Percentiles rank a stretch among this genome's conserved stretches.
phyloP scores from a whole-genome alignment of 2,797 vertebrate species.

The Thripadectes ignobilis region DNA sequence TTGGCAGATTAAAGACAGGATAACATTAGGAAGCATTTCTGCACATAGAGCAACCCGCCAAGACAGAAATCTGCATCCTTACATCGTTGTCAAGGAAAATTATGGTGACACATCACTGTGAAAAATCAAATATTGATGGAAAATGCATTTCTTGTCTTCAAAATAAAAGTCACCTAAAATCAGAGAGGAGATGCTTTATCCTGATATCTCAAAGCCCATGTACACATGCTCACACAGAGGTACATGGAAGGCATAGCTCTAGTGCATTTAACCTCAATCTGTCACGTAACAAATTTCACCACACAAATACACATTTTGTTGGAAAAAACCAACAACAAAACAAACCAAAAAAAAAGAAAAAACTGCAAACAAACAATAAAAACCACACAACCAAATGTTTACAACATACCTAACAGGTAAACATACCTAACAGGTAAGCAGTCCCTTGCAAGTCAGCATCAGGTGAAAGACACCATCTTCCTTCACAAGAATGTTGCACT shows the following conservation, averaged over 20 bases:
- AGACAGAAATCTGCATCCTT: constrained; percentile 2
- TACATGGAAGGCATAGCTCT: not conserved
- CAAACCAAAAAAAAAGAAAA: too few relatives aligned
- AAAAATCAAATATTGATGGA: constrained; percentile 33
- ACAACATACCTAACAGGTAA: not conserved
- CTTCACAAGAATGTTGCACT: not conserved
- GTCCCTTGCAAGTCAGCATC: not conserved
- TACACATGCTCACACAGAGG: not conserved
- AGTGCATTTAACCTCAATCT: not conserved
- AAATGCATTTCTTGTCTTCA: not conserved
- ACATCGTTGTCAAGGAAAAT: not conserved
- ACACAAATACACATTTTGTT: not conserved
- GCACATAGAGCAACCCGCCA: not conserved
- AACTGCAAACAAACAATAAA: too few relatives aligned
- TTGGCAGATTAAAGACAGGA: not conserved
- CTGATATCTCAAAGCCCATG: not conserved
- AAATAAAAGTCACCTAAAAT: not conserved
- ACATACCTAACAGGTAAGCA: not conserved
- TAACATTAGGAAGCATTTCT: constrained; percentile 14
- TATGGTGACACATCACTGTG: not conserved
- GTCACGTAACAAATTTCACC: not conserved
- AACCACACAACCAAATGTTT: not conserved
- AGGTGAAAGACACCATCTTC: not conserved
- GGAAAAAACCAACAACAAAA: too few relatives aligned
- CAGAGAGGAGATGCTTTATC: not conserved